Conservation (phyloP, 1,140 invertebrate species). For the Brachionus manjavacas region DNA sequence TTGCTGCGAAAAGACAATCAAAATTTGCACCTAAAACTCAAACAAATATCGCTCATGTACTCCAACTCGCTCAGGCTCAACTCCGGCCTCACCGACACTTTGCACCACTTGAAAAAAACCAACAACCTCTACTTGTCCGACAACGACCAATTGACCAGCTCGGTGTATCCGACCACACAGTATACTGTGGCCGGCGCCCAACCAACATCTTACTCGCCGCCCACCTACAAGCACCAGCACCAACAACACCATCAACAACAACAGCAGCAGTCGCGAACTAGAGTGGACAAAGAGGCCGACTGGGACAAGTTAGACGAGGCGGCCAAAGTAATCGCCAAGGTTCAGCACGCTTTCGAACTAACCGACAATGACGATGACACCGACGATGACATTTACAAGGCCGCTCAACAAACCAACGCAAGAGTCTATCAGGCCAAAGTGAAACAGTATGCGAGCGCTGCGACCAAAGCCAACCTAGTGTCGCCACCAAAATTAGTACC, state of each 20-base stretch:
- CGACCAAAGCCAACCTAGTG: not conserved
- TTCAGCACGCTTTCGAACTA: constrained; percentile 65
- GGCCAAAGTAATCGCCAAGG: constrained; percentile 83
- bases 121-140: not conserved
- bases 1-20: not conserved
- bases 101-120: not conserved
- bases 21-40: constrained; percentile 1
- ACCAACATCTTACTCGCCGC: not conserved
- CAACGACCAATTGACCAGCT: not conserved
- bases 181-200: not conserved
- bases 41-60: constrained; percentile 16
- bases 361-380: not conserved
- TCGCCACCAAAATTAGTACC: constrained; percentile 4
- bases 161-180: not conserved
- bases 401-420: not conserved
- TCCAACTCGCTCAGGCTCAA: not conserved
- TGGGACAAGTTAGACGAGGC: constrained; percentile 87
- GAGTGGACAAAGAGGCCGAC: constrained; percentile 64
- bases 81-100: not conserved
- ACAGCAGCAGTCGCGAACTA: not conserved
- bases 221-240: not conserved
- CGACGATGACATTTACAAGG: not conserved
- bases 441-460: not conserved
- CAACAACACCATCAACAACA: not conserved
- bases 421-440: not conserved